A percentile compares a stretch with the other conserved stretches of the same genome.
These are phyloP conservation scores for Drosophila infuscata DNA, from an alignment of 2,888 invertebrate species.

Conservation along the genomic window DNA sequence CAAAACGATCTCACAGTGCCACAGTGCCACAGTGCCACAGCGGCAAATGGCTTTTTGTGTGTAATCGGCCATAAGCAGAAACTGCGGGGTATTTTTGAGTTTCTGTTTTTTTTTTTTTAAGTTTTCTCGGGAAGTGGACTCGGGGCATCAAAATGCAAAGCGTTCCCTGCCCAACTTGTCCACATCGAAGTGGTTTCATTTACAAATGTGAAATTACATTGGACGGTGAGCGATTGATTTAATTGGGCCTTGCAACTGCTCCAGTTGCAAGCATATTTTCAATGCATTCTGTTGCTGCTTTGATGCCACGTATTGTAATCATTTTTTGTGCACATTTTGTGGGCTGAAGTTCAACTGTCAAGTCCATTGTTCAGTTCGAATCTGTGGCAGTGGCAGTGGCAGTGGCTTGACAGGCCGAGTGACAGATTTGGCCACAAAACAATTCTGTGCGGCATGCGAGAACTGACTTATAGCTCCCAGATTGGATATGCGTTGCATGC, in stretches of 20 bases:
- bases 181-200: constrained; percentile 49
- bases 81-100: constrained; percentile 48
- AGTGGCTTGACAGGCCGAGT: constrained; percentile 68
- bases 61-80: constrained; percentile 69
- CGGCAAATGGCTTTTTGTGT: constrained; percentile 72
- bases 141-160: constrained; percentile 23
- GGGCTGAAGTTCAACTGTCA: constrained; percentile 26
- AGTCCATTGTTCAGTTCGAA: constrained; percentile 28
- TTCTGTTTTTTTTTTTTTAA: constrained; percentile 2
- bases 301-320: background rate
- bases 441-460: constrained; percentile 61
- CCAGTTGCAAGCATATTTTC: background rate
- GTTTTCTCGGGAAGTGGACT: background rate
- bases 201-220: constrained; percentile 28
- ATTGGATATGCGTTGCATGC: constrained; percentile 7
- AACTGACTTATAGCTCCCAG: constrained; percentile 38
- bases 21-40: constrained; percentile 16
- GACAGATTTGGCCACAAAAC: constrained; percentile 74
- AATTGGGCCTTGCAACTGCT: background rate
- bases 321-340: constrained; percentile 4
- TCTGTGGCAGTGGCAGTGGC: constrained; percentile 17
- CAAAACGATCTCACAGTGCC: constrained; percentile 3
- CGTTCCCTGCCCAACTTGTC: background rate
- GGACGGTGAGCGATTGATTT: background rate
- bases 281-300: background rate